Evolutionary conservation across 2,888 invertebrate genomes (phyloP).

Genomic region (Stenurella melanura): DNA sequence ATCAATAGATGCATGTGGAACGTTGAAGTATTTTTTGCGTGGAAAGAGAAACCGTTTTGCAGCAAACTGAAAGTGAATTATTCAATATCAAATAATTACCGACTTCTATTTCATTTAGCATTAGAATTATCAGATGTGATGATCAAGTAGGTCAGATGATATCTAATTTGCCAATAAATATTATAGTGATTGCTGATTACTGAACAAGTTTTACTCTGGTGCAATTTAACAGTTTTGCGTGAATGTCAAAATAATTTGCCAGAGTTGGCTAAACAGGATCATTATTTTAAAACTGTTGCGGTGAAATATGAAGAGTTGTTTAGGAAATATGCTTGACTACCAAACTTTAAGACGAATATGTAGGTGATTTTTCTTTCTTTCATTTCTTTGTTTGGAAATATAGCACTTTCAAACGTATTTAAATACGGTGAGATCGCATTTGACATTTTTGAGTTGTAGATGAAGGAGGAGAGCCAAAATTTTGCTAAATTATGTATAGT

Average conservation of each 20-base stretch:
- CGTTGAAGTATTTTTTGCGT: slow-evolving; percentile 2
- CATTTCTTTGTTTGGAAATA: too few relatives aligned
- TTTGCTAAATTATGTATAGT: too few relatives aligned
- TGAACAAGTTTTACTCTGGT: slow-evolving; percentile 19
- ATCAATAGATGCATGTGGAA: slow-evolving; percentile 1
- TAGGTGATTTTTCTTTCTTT: too few relatives aligned
- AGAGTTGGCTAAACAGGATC: slow-evolving; percentile 4
- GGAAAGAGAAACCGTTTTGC: slow-evolving; percentile 42
- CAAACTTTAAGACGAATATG: too few relatives aligned
- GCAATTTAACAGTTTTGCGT: slow-evolving; percentile 6
- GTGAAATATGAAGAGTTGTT: too few relatives aligned
- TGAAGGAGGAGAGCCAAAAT: too few relatives aligned
- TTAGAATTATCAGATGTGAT: slow-evolving; percentile 31
- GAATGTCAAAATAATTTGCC: slow-evolving; percentile 16
- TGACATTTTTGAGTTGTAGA: too few relatives aligned
- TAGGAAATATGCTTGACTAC: too few relatives aligned
- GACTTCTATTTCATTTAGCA: slow-evolving; percentile 16
- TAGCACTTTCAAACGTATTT: too few relatives aligned
- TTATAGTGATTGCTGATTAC: slow-evolving; percentile 11
- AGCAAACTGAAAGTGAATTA: slow-evolving; percentile 40
- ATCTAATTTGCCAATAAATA: slow-evolving; percentile 27
- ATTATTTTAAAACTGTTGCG: not conserved
- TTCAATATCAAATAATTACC: slow-evolving; percentile 10
- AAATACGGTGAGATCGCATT: too few relatives aligned
- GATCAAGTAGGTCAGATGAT: slow-evolving; percentile 40